Conservation (phyloP, 2,113 vertebrate species). For the Phalacrocorax pelagicus region DNA sequence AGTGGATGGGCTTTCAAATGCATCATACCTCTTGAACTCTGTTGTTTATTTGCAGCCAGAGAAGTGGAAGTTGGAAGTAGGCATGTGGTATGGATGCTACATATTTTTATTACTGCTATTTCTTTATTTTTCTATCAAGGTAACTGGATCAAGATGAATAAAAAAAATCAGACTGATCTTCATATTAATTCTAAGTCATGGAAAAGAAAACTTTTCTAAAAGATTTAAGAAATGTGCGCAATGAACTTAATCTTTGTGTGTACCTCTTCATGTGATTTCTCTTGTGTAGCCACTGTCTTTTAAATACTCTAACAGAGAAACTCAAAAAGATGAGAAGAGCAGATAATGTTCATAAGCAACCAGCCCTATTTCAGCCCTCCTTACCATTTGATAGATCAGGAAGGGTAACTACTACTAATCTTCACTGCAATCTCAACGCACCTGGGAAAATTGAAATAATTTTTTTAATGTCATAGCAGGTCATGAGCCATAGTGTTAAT, state of each 20-base stretch:
- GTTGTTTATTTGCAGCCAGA: neutral
- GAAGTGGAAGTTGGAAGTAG: neutral
- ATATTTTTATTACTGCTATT: neutral
- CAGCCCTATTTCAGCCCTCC: neutral
- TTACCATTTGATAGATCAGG: neutral
- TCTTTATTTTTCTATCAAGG: neutral
- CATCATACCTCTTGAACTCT: neutral
- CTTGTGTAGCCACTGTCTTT: neutral
- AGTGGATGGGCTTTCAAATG: neutral
- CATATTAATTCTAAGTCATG: neutral
- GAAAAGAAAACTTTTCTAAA: neutral
- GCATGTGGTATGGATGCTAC: neutral
- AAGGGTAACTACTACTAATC: conserved; percentile 18
- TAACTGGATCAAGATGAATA: neutral
- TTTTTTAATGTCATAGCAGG: neutral
- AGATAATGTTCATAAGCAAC: neutral
- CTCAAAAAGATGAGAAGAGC: neutral
- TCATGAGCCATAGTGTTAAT: neutral
- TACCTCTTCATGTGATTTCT: neutral
- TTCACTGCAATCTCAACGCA: neutral
- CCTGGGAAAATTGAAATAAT: neutral
- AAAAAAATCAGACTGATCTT: neutral
- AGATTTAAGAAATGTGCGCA: neutral
- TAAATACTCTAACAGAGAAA: neutral
- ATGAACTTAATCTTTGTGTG: neutral